A percentile compares a stretch with the other conserved stretches of the same genome.
These are phyloP conservation scores for Crocuta crocuta DNA, from an alignment of 2,113 vertebrate species.

Conservation along the genomic window DNA sequence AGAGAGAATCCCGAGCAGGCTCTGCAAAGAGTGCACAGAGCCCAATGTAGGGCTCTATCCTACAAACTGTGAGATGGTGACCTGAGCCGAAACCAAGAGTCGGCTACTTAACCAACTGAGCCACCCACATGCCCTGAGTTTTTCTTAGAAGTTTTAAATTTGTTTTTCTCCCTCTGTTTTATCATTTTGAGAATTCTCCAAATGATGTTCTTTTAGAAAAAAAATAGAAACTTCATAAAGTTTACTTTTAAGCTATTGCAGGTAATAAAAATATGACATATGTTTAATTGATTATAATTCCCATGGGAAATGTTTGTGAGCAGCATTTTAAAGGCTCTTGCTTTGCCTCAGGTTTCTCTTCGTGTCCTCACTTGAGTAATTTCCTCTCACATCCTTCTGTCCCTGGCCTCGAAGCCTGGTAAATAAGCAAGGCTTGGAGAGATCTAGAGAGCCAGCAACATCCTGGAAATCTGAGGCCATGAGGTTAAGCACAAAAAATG, in stretches of 20 bases:
- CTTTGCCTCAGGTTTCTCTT: conserved; percentile 52
- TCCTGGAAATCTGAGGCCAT: conserved; percentile 60
- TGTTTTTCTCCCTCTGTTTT: background rate
- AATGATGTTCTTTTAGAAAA: background rate
- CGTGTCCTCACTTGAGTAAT: conserved; percentile 50
- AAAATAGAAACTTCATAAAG: conserved; percentile 27
- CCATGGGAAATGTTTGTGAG: background rate
- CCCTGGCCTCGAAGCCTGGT: conserved; percentile 27
- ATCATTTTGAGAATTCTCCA: conserved; percentile 14
- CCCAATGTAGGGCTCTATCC: too few species aligned
- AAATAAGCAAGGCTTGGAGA: conserved; percentile 56
- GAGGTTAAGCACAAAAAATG: conserved; percentile 39
- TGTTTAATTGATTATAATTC: conserved; percentile 34
- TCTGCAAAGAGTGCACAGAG: accelerated
- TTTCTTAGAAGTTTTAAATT: conserved; percentile 7
- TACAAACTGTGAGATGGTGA: too few species aligned
- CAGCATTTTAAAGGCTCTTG: conserved; percentile 8
- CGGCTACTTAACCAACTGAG: too few species aligned
- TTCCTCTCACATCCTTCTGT: conserved; percentile 46
- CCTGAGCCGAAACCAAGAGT: too few species aligned
- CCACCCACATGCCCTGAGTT: too few species aligned
- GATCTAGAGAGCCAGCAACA: conserved; percentile 44
- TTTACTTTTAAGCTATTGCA: background rate
- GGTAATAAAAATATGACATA: background rate
- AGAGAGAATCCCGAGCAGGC: too few species aligned